Evolutionary conservation across 92 coral and sea anemone species (phyloP).

Genomic region (Epizoanthus ramosus): DNA sequence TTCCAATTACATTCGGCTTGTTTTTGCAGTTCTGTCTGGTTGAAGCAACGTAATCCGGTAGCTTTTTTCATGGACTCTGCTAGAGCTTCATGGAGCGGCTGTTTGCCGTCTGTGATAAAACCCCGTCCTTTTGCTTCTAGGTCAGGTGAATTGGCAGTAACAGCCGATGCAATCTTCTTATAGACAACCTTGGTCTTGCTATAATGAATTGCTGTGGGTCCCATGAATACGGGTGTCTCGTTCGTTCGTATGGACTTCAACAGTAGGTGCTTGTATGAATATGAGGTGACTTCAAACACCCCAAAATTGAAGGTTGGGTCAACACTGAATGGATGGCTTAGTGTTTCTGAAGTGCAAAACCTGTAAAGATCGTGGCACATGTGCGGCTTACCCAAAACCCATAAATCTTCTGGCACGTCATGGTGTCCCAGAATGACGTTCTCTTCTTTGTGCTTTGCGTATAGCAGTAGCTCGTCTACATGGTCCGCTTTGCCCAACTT

Average conservation of each 20-base stretch:
- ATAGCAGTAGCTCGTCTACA: constrained; percentile 56
- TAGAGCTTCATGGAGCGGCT: constrained; percentile 42
- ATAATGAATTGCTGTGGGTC: constrained; percentile 56
- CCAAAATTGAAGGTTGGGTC: constrained; percentile 61
- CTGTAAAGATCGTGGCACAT: constrained; percentile 48
- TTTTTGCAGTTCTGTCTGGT: constrained; percentile 41
- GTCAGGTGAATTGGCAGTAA: constrained; percentile 10
- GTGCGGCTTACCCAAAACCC: constrained; percentile 57
- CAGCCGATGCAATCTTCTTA: constrained; percentile 48
- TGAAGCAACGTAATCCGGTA: constrained; percentile 52
- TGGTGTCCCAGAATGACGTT: constrained; percentile 56
- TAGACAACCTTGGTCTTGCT: constrained; percentile 34
- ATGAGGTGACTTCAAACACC: constrained; percentile 47
- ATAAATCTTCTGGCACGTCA: constrained; percentile 53
- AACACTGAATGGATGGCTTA: no score
- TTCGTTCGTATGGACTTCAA: constrained; percentile 50
- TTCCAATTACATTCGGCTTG: not conserved
- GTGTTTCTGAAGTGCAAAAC: constrained; percentile 40
- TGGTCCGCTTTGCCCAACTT: constrained; percentile 37
- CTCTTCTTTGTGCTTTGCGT: constrained; percentile 52
- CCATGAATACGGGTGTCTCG: constrained; percentile 39
- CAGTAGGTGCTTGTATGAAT: constrained; percentile 45
- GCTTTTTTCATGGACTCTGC: constrained; percentile 47
- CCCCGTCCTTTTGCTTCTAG: constrained; percentile 42
- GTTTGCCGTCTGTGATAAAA: constrained; percentile 48